Percentiles rank a stretch among this genome's conserved stretches.
Conservation (phyloP, 2,113 vertebrate species). For the Aspidoscelis tigris region DNA sequence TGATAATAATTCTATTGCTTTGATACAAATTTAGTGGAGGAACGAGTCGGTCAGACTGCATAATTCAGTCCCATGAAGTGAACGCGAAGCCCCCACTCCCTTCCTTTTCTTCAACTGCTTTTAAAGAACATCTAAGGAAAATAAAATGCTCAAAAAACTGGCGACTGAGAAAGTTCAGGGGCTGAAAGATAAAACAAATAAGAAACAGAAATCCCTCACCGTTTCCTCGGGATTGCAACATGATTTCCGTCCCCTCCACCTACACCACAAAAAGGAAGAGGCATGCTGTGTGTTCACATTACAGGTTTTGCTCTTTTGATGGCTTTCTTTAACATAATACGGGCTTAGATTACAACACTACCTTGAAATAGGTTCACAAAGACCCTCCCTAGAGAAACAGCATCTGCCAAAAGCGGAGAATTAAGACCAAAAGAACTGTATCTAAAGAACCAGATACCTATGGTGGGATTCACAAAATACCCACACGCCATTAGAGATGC, state of each 20-base stretch:
- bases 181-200: slow-evolving; percentile 55
- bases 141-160: slow-evolving; percentile 39
- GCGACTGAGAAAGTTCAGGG: slow-evolving; percentile 48
- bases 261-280: not conserved
- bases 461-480: not conserved
- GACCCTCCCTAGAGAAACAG: not conserved
- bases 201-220: slow-evolving; percentile 27
- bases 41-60: slow-evolving; percentile 58
- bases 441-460: slow-evolving; percentile 6
- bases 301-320: slow-evolving; percentile 5
- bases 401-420: slow-evolving; percentile 19
- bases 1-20: slow-evolving; percentile 56
- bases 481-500: no score
- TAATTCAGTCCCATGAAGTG: slow-evolving; percentile 63
- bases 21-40: slow-evolving; percentile 60
- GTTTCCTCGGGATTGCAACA: slow-evolving; percentile 3
- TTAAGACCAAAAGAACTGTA: not conserved
- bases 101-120: slow-evolving; percentile 36
- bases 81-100: slow-evolving; percentile 46
- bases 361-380: slow-evolving; percentile 12
- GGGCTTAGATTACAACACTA: slow-evolving; percentile 1
- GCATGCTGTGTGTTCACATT: not conserved
- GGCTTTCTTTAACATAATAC: not conserved
- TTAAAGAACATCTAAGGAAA: slow-evolving; percentile 58
- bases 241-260: not conserved